Base-by-base conservation (phyloP, 2,888 invertebrate species). In the Lymantria dispar region DNA sequence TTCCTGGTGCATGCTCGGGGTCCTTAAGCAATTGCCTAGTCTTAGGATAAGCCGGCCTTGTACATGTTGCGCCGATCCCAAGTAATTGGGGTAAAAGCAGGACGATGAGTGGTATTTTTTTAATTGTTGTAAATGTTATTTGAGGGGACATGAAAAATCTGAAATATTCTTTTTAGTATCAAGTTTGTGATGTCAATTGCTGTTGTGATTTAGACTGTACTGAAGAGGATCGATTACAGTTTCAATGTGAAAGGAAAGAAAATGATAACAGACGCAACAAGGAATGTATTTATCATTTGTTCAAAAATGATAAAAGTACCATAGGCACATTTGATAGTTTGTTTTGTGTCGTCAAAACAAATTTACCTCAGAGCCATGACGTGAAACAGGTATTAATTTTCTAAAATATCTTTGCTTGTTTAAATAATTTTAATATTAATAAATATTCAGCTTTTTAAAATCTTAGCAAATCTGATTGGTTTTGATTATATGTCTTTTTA, bases 171-270 rank as follows among this genome's bases (percentile, higher is more conserved):
- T 83, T 83, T 8, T 78, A 95, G 95, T 81, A 83, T 45, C 85
- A 90, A 64, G 85, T 89, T 37, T 97, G 97, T 83, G 96, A 97
- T 81, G 92, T 96, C 47, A 95, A 96, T 78, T 97, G 97, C 74
- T 97, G 97, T 74, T 97, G 97, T 79, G 97, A 97, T 78, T 72
- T 69, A 43, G 96, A 97, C 66, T 97, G 97, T 73, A 84, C 92
- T 9, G 80, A 85, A 29, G 83, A 85, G 47, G 94, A 96, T 64
- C 87, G 88, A 52, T 72, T 81, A 51, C 95, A 97, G 80, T 89
- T 92, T 13, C 75, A 84, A 52, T 96, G 96, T 74, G 70, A 48
- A 12, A 46, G 40, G 11, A 22, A 31, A 15, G 15, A 33, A 8
- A 22, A 14, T 3, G 29, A 31, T 15, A 43, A 11, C 3, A 8